Conservation (phyloP, 30 jellyfish, hydroid and myxozoan species). For the Phacellophora camtschatica region DNA sequence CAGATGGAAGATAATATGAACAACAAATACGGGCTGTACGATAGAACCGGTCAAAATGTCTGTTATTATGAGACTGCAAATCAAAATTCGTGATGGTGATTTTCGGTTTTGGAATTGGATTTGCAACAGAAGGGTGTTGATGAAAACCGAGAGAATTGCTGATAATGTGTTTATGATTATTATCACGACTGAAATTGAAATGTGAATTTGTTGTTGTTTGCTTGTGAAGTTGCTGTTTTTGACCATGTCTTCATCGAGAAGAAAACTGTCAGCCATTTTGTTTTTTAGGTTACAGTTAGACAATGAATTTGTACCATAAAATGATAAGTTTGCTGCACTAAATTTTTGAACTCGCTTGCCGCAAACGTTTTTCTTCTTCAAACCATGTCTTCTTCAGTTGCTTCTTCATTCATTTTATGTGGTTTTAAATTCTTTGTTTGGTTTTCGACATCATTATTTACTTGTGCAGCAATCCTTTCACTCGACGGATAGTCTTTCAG, state of each 20-base stretch:
- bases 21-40: conserved; percentile 54
- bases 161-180: not conserved
- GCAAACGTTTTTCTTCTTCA: too few relatives aligned
- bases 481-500: too few relatives aligned
- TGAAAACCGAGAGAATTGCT: not conserved
- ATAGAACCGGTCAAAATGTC: conserved; percentile 46
- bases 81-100: conserved; percentile 37
- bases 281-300: too few relatives aligned
- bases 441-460: too few relatives aligned
- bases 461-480: too few relatives aligned
- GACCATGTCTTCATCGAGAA: not conserved
- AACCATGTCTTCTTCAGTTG: too few relatives aligned
- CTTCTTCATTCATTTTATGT: too few relatives aligned
- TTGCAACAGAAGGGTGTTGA: conserved; percentile 17
- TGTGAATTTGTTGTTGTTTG: not conserved
- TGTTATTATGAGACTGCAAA: conserved; percentile 23
- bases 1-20: conserved; percentile 22
- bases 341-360: too few relatives aligned
- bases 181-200: conserved; percentile 13
- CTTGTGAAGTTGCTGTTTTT: not conserved
- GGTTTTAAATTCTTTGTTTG: too few relatives aligned
- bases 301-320: too few relatives aligned
- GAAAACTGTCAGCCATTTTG: conserved; percentile 37
- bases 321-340: too few relatives aligned
- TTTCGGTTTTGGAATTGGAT: conserved; percentile 22